Evolutionary conservation across 1,140 invertebrate genomes (phyloP).

Genomic region (Matsumurasca onukii): DNA sequence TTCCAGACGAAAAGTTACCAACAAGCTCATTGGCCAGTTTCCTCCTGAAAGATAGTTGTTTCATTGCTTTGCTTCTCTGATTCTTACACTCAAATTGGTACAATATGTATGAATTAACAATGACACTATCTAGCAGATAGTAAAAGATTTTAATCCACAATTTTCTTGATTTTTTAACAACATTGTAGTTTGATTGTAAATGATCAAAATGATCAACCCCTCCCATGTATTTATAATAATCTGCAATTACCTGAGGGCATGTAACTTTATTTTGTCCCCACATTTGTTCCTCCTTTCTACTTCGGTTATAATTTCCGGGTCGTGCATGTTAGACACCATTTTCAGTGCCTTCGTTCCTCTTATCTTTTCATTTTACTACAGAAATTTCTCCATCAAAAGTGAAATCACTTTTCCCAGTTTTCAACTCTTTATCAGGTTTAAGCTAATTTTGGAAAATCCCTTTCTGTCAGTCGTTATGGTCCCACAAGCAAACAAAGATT

Average conservation of each 20-base stretch:
- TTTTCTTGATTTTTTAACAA: conserved; percentile 32
- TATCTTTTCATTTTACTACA: conserved; percentile 31
- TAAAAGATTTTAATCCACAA: conserved; percentile 35
- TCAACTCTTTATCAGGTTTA: background rate
- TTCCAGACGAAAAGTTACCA: too few relatives aligned
- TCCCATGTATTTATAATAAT: conserved; percentile 37
- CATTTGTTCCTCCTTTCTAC: conserved; percentile 29
- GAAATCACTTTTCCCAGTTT: background rate
- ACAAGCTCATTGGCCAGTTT: too few relatives aligned
- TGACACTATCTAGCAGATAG: conserved; percentile 28
- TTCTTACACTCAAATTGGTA: conserved; percentile 18
- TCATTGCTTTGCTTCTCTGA: background rate
- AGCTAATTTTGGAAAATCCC: background rate
- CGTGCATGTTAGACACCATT: conserved; percentile 22
- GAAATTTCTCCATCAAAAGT: conserved; percentile 20
- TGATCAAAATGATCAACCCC: conserved; percentile 38
- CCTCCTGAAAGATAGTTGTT: too few relatives aligned
- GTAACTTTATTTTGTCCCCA: conserved; percentile 29
- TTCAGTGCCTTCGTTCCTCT: conserved; percentile 22
- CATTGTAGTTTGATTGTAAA: conserved; percentile 29
- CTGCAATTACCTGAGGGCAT: conserved; percentile 29
- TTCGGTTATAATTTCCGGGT: conserved; percentile 16
- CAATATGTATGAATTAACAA: conserved; percentile 33
- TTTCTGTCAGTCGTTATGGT: background rate
- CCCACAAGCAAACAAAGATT: background rate